A percentile compares a stretch with the other conserved stretches of the same genome.
These are phyloP conservation scores for Aplocera efformata DNA, from an alignment of 2,888 invertebrate genomes.

Conservation along the genomic window DNA sequence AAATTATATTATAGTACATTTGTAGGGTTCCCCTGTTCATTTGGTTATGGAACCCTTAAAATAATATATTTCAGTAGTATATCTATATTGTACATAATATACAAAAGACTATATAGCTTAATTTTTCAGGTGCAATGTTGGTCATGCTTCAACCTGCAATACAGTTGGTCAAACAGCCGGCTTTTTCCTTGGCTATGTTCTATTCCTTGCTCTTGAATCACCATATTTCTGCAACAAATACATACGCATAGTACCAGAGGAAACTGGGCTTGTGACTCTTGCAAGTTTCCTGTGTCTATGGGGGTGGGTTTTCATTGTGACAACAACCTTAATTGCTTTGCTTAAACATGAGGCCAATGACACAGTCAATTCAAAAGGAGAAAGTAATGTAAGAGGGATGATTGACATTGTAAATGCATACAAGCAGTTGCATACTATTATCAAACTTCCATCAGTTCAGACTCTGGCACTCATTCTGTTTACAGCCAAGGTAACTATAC, in stretches of 20 bases:
- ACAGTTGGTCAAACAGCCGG: conserved; percentile 99
- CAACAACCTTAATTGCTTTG: conserved; percentile 93
- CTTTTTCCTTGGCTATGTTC: conserved; percentile 96
- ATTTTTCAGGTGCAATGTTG: conserved; percentile 90
- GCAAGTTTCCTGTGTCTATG: conserved; percentile 95
- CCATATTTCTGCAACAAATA: conserved; percentile 97
- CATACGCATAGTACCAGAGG: conserved; percentile 85
- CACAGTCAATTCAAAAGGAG: conserved; percentile 33
- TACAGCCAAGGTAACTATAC: conserved; percentile 93
- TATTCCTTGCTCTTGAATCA: conserved; percentile 98
- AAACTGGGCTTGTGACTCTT: conserved; percentile 86
- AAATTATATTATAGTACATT: too few species aligned
- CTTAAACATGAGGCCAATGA: conserved; percentile 90
- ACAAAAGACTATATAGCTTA: too few species aligned
- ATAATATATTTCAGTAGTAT: too few species aligned
- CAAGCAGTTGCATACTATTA: conserved; percentile 88
- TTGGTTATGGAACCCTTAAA: too few species aligned
- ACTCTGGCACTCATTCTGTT: conserved; percentile 89
- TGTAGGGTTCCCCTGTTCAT: too few species aligned
- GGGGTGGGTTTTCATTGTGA: conserved; percentile 94
- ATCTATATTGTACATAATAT: too few species aligned
- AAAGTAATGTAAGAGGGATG: conserved; percentile 57
- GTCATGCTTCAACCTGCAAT: conserved; percentile 99
- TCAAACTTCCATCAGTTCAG: conserved; percentile 90
- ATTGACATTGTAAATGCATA: conserved; percentile 85